These are phyloP conservation scores for Alexandromys fortis DNA, from an alignment of 2,113 vertebrate genomes.

Conservation along the genomic window DNA sequence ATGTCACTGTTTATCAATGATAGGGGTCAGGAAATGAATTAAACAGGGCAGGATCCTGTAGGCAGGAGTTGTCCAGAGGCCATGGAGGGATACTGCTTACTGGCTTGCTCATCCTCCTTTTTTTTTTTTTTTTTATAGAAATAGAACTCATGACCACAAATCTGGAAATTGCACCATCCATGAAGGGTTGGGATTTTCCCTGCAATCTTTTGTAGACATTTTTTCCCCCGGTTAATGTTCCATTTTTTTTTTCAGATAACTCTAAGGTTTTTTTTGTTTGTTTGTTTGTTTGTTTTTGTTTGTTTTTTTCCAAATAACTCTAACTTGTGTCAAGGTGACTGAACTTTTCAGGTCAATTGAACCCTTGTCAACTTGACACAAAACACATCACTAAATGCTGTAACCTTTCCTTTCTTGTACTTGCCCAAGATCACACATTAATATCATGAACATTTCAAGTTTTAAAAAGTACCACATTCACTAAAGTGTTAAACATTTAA, in stretches of 20 bases:
- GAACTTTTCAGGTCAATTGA: not conserved
- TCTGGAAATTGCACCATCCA: not conserved
- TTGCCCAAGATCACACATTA: not conserved
- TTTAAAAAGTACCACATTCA: not conserved
- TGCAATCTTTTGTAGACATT: not conserved
- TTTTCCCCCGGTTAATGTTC: not conserved
- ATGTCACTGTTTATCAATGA: not conserved
- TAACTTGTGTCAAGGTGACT: not conserved
- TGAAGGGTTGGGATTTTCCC: accelerated
- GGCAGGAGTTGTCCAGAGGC: not conserved
- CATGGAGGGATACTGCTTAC: not conserved
- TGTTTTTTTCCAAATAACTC: not conserved
- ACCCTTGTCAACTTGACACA: not conserved
- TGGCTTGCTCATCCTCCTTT: not conserved
- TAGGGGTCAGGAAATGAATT: not conserved
- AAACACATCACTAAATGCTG: not conserved
- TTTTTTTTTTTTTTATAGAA: too few relatives aligned
- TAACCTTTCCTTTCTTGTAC: not conserved
- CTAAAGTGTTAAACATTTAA: not conserved
- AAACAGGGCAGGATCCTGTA: not conserved
- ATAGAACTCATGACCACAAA: not conserved
- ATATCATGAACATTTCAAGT: not conserved
- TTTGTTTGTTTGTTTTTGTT: too few relatives aligned
- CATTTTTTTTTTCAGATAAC: not conserved
- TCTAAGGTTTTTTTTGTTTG: too few relatives aligned